Evolutionary conservation across 2,113 vertebrate genomes (phyloP).

Genomic region (Vicugna pacos): DNA sequence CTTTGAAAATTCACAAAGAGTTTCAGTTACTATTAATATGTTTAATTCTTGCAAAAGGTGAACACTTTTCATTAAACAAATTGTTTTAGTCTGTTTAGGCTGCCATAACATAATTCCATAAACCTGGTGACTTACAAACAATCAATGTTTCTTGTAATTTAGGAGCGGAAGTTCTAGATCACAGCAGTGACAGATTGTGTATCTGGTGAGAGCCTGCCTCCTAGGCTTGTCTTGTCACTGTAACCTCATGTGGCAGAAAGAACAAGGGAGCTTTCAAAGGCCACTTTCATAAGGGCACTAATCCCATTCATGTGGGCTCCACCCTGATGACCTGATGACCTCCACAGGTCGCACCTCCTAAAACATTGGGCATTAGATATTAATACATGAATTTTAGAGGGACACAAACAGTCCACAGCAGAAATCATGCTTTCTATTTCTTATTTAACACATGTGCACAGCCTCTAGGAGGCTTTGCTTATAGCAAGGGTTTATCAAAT

Average conservation of each 20-base stretch:
- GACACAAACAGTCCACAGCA: not conserved
- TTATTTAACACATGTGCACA: not conserved
- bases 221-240: not conserved
- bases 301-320: not conserved
- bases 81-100: not conserved
- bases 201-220: not conserved
- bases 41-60: not conserved
- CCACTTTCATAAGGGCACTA: not conserved
- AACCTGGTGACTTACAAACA: not conserved
- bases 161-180: not conserved
- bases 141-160: not conserved
- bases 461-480: not conserved
- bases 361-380: not conserved
- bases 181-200: not conserved
- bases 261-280: not conserved
- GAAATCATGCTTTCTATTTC: not conserved
- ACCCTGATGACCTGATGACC: not conserved
- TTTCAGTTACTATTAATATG: not conserved
- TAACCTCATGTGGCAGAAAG: not conserved
- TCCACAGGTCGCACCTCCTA: not conserved
- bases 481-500: not conserved
- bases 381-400: not conserved
- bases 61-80: not conserved
- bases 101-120: not conserved
- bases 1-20: not conserved